Evolutionary conservation across 2,797 vertebrate species (phyloP).

Genomic region (Eulemur albifrons): DNA sequence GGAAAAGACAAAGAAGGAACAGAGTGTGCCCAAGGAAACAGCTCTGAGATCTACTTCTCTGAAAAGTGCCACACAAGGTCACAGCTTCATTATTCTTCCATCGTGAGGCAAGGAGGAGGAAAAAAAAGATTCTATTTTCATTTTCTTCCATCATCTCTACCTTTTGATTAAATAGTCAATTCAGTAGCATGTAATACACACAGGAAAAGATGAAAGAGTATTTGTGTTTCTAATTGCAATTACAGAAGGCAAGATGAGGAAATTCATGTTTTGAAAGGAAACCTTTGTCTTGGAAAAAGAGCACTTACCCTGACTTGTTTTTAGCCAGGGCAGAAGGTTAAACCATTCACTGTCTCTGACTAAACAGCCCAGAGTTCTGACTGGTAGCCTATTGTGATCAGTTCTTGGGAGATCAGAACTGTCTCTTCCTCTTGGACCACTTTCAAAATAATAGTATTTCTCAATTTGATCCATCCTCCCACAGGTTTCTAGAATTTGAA

Average conservation of each 20-base stretch:
- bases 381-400: not conserved
- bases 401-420: not conserved
- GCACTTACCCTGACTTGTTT: not conserved
- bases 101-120: not conserved
- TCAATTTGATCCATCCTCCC: not conserved
- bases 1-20: conserved; percentile 32
- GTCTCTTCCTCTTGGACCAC: no score
- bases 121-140: conserved; percentile 34
- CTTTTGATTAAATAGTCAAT: conserved; percentile 38
- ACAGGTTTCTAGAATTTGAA: not conserved
- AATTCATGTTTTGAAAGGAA: conserved; percentile 30
- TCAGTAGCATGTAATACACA: not conserved
- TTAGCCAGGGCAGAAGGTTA: not conserved
- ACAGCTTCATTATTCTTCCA: not conserved
- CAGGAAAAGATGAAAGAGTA: not conserved
- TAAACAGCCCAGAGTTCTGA: not conserved
- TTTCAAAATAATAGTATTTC: not conserved
- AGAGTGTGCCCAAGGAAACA: conserved; percentile 30
- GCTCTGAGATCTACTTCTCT: not conserved
- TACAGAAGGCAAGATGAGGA: not conserved
- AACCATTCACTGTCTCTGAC: not conserved
- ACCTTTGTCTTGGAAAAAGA: not conserved
- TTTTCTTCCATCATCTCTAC: conserved; percentile 17
- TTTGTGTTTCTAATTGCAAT: conserved; percentile 38
- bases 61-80: not conserved